These are phyloP conservation scores for Protobothrops mucrosquamatus DNA, from an alignment of 2,113 vertebrate genomes.

Conservation along the genomic window DNA sequence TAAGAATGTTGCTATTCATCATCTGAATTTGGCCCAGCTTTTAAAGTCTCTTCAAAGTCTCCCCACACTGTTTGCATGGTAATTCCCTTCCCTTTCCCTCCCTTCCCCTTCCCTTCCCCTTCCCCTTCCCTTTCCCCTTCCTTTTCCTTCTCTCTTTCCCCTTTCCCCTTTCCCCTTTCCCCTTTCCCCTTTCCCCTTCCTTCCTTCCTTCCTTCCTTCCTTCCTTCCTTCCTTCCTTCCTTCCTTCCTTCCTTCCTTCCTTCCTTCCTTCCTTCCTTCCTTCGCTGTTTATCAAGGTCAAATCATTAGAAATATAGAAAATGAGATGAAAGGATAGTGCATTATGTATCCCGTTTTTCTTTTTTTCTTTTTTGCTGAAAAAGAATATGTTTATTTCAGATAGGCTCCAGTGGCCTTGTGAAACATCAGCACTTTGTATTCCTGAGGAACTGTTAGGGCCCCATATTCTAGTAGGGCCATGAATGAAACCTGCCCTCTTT, in stretches of 20 bases:
- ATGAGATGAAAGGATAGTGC: background rate
- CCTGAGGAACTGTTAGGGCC: too few species aligned
- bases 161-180: too few species aligned
- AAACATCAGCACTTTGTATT: background rate
- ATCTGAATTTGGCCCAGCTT: constrained; percentile 9
- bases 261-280: background rate
- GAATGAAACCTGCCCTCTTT: background rate
- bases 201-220: too few species aligned
- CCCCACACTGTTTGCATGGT: constrained; percentile 17
- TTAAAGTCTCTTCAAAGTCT: background rate
- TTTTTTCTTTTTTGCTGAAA: background rate
- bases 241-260: background rate
- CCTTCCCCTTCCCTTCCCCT: background rate
- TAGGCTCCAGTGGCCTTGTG: background rate
- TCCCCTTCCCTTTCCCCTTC: background rate
- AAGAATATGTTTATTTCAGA: rapidly evolving
- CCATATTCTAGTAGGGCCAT: background rate
- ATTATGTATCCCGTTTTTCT: background rate
- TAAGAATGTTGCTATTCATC: background rate
- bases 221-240: background rate
- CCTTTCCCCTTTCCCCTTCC: too few species aligned
- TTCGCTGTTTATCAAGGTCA: background rate
- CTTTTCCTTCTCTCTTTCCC: background rate
- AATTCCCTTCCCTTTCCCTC: constrained; percentile 1
- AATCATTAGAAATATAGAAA: background rate